Evolutionary conservation across 2,888 invertebrate species (phyloP), one percentile per base, ranked within the genome.

Genomic region (Caenorhabditis drosophilae): DNA sequence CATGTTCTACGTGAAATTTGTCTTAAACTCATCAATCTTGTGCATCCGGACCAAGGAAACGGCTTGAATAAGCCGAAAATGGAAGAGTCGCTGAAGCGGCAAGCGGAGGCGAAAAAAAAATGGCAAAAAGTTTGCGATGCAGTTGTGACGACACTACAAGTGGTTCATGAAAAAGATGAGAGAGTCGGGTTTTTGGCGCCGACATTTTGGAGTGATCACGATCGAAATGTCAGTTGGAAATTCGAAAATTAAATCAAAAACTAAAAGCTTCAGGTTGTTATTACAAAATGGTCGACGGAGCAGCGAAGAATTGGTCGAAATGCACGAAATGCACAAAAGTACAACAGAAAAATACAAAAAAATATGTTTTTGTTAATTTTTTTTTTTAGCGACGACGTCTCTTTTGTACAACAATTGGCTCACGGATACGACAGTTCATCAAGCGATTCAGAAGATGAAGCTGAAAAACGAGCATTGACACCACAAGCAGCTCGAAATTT

Each of bases 121-220:
- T 72, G 68, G 68, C 40, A 48, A 31, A 42, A 55, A 1, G 63
- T 67, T 2, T 52, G 58, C 12, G 56, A 72, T 11, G 31, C 62
- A 60, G 88, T 89, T 36, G 90, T 92, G 2, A 88, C 89, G n/a
- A 86, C 92, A 15, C 86, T 93, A 4, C 89, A 90, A 56, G 90
- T 90, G 75, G 86, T 96, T 62, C 90, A 95, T 85, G 90, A 90
- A 16, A 88, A 96, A 22, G 95, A 97, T 86, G 87, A 90, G 25
- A 88, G 96, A 25, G 87, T 91, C 49, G 88, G 88, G 47, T 91
- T 91, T 81, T 91, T 91, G 78, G 89, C 90, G 0, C 87, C 88
- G 1, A 87, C 87, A 0, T 89, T 90, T 78, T 91, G 91, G 90
- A 64, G 55, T 11, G 63, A 64, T 27, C 73, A 74, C 41, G 59